A percentile compares a stretch with the other conserved stretches of the same genome.
phyloP scores from a whole-genome alignment of 2,797 vertebrate genomes.

The Pteropus rufus region DNA sequence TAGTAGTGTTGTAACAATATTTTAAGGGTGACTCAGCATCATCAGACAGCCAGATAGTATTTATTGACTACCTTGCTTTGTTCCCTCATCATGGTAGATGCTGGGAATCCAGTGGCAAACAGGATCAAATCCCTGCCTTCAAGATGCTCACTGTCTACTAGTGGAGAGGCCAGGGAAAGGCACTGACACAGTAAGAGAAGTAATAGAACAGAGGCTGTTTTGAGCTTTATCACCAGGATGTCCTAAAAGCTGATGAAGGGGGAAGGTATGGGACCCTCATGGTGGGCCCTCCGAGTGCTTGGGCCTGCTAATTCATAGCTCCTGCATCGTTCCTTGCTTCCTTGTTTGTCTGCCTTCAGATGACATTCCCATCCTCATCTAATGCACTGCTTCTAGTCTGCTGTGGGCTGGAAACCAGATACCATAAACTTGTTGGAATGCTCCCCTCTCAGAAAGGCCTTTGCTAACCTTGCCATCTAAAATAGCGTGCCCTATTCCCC shows the following conservation, averaged over 20 bases:
- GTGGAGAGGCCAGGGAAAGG: not conserved
- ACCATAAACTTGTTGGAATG: not conserved
- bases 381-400: constrained; percentile 19
- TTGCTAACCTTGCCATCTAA: constrained; percentile 31
- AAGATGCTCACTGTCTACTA: not conserved
- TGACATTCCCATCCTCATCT: not conserved
- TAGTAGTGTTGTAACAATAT: not conserved
- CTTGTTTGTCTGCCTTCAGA: constrained; percentile 18
- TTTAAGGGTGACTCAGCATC: not conserved
- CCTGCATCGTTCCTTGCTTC: not conserved
- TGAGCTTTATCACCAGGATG: not conserved
- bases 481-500: not conserved
- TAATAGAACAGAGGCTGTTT: not conserved
- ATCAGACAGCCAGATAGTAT: not conserved
- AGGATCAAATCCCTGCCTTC: not conserved
- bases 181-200: not conserved
- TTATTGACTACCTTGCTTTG: not conserved
- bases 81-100: not conserved
- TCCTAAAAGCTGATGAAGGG: not conserved
- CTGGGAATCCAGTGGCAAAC: not conserved
- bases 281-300: not conserved
- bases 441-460: constrained; percentile 13
- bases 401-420: constrained; percentile 32
- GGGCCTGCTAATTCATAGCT: not conserved
- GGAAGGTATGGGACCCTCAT: not conserved